A percentile compares a stretch with the other conserved stretches of the same genome.
Conservation (phyloP, 2,797 vertebrate species). For the Pseudomugil gertrudae region DNA sequence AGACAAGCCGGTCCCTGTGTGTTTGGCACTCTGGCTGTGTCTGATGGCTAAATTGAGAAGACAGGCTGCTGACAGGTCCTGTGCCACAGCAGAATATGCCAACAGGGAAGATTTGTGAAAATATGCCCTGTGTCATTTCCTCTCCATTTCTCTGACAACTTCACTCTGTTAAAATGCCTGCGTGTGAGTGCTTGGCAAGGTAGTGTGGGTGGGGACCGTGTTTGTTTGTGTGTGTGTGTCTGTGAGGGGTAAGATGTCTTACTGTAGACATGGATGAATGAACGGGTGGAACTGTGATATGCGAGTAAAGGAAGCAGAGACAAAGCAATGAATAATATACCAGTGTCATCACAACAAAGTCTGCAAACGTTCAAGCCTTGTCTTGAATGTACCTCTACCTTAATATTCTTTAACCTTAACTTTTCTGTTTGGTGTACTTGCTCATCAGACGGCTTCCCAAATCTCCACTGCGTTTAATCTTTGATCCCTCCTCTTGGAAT, state of each 20-base stretch:
- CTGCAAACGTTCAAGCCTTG: slow-evolving; percentile 47
- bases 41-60: slow-evolving; percentile 79
- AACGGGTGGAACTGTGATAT: slow-evolving; percentile 50
- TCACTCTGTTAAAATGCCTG: slow-evolving; percentile 70
- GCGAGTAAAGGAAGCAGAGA: slow-evolving; percentile 31
- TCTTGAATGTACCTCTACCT: slow-evolving; percentile 44
- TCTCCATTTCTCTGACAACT: slow-evolving; percentile 76
- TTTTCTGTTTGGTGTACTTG: slow-evolving; percentile 38
- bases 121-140: slow-evolving; percentile 83
- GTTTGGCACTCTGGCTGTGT: slow-evolving; percentile 68
- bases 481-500: slow-evolving; percentile 74
- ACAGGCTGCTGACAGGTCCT: slow-evolving; percentile 81
- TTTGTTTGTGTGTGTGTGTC: slow-evolving; percentile 43
- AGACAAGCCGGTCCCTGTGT: slow-evolving; percentile 67
- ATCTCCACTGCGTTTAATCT: slow-evolving; percentile 70
- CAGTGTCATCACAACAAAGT: slow-evolving; percentile 53
- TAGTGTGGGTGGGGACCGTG: slow-evolving; percentile 40
- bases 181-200: slow-evolving; percentile 51
- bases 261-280: slow-evolving; percentile 41
- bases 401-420: slow-evolving; percentile 52
- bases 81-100: slow-evolving; percentile 72
- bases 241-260: slow-evolving; percentile 49
- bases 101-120: slow-evolving; percentile 80
- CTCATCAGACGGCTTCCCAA: slow-evolving; percentile 65
- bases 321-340: slow-evolving; percentile 39